phyloP scores from a whole-genome alignment of 2,888 invertebrate genomes.

The Sarcophaga subvicina region DNA sequence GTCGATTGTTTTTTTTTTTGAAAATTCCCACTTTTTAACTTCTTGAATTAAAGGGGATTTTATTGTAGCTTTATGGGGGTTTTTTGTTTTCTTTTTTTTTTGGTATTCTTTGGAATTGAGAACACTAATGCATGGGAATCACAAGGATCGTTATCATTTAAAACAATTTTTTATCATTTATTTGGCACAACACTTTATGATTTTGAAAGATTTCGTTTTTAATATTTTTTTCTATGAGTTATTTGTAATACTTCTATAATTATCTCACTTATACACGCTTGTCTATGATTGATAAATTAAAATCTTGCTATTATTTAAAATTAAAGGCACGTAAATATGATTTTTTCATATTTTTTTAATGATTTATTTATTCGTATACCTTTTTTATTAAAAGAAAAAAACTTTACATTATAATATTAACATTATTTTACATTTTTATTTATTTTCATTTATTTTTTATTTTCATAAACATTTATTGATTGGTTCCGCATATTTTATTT shows the following conservation, averaged over 20 bases:
- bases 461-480: no score
- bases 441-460: no score
- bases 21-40: neutral
- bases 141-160: neutral
- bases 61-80: neutral
- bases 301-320: neutral
- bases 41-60: neutral
- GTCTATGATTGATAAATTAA: neutral
- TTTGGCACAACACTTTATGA: neutral
- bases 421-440: no score
- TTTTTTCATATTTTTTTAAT: neutral
- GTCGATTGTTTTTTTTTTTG: neutral
- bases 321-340: neutral
- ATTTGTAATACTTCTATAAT: neutral
- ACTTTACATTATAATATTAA: no score
- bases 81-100: neutral
- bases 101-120: neutral
- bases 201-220: neutral
- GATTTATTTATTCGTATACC: neutral
- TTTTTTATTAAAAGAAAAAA: no score
- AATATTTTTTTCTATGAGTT: neutral
- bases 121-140: neutral
- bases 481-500: no score
- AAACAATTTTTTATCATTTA: neutral
- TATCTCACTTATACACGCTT: neutral